These are phyloP conservation scores for Scytalopus superciliaris DNA, from an alignment of 2,113 vertebrate genomes.

Conservation along the genomic window DNA sequence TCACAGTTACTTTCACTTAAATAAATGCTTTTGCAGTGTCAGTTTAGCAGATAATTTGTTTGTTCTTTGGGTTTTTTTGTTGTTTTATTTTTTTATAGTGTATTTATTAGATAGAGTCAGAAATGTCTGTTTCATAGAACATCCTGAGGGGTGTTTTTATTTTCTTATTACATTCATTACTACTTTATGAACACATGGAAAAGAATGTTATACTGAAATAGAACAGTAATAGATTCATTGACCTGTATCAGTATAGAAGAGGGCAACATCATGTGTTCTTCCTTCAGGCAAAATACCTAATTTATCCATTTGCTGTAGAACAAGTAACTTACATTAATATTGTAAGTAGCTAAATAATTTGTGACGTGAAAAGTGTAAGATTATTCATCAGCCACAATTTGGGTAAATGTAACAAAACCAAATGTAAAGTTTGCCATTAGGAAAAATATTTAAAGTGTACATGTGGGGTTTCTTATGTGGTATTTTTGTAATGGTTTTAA, in stretches of 20 bases:
- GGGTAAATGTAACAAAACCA: neutral
- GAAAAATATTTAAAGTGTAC: neutral
- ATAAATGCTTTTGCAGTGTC: neutral
- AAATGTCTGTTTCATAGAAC: neutral
- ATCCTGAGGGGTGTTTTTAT: neutral
- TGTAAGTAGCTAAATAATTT: neutral
- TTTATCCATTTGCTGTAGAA: neutral
- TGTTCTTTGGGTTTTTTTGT: neutral
- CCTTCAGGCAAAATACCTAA: neutral
- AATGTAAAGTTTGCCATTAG: neutral
- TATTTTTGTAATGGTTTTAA: neutral
- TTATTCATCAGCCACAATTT: neutral
- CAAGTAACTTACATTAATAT: neutral
- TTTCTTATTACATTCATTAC: neutral
- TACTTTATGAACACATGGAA: neutral
- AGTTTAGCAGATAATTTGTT: neutral
- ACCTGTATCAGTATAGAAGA: neutral
- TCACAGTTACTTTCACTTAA: neutral
- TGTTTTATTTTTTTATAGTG: neutral
- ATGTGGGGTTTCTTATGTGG: fast-evolving
- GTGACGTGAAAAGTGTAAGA: neutral
- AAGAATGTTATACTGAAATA: neutral
- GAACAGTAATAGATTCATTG: neutral
- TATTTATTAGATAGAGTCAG: neutral
- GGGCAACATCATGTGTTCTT: neutral